Base-by-base conservation (phyloP, 2,888 invertebrate species). In the Eubasilissa splendida region DNA sequence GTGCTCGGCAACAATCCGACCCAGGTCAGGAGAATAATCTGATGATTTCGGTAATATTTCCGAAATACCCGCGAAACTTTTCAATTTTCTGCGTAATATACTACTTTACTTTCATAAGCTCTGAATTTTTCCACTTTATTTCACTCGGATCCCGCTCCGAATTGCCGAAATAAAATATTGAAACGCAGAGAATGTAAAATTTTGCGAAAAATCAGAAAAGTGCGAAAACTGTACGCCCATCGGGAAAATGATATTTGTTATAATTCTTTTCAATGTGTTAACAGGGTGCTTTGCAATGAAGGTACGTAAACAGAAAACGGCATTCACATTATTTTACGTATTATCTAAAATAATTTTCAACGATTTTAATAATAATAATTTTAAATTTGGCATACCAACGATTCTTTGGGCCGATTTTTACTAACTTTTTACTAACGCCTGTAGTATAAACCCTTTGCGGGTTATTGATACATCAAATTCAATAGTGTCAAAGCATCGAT, bases 101-200 rank as follows among this genome's bases (percentile, higher is more conserved):
- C 60, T 52, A 75, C 76, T 76, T 53, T 33, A 52, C 76, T 71
- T 71, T 71, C 71, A 71, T 71, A 71, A 71, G 71, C 71, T 54
- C 12, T 7, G 56, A 71, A 56, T 71, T 71, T 71, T 71, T 71
- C 56, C 71, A 54, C 71, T 71, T 71, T 71, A 71, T 71, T 71
- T 71, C 54, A 54, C 71, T 53, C 54, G 71, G 22, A 22, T 22
- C 54, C 54, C 54, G 71, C 71, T 71, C 54, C 53, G 71, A 71
- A 71, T 71, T 22, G 56, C 54, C 71, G 56, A 71, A 71, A 71
- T 71, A 71, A 71, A 71, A 71, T 71, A 71, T 71, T 71, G 71
- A 71, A 71, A 54, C 54, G 31, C 14, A 7, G 12, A 71, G 71
- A 56, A 68, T 14, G 60, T 14, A 63, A 63, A 52, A 11, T 68